Evolutionary conservation across 2,797 vertebrate genomes (phyloP), one percentile per base, ranked within the genome.

Genomic region (Hozukius guyotensis): DNA sequence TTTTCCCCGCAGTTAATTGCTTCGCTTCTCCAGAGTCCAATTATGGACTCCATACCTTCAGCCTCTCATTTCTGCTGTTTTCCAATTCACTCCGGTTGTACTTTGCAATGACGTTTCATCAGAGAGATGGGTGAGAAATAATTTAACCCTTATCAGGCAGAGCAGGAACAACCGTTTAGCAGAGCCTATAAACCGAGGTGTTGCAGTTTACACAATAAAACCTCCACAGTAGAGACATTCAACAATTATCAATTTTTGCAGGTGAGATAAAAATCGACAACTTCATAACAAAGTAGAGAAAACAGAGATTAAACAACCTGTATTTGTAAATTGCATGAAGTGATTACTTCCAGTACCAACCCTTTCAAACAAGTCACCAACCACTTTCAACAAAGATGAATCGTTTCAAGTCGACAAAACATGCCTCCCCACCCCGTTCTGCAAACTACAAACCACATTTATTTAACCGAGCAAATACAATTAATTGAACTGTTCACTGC

Each of bases 31-130:
- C 70, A 9, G 70, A 83, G 90, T 74, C 84, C 80, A 92, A 93
- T 90, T 94, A 91, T 72, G 53, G 62, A 71, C 55, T 85, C 49
- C 67, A 57, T 90, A 82, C 75, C 57, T 78, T 83, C 79, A 84
- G 67, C 64, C n/a, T 83, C 64, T 77, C 55, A 71, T 89, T 82
- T 75, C 55, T 64, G 36, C n/a, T 69, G 52, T 66, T 78, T 80
- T 81, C 61, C 57, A 71, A 77, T 78, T 85, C 81, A 70, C 55
- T 46, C 24, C 57, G 36, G 38, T 57, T 80, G 25, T 66, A 79
- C 72, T 27, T 78, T 49, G 25, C 77, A 60, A 49, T 34, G 12
- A 67, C 34, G 52, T 69, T 83, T 82, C 55, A 82, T 59, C 77
- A 27, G 56, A 74, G 38, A 75, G 71, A 82, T 36, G 38, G 65